Conservation (phyloP, 2,888 invertebrate genomes). For the Anaspis maculata region DNA sequence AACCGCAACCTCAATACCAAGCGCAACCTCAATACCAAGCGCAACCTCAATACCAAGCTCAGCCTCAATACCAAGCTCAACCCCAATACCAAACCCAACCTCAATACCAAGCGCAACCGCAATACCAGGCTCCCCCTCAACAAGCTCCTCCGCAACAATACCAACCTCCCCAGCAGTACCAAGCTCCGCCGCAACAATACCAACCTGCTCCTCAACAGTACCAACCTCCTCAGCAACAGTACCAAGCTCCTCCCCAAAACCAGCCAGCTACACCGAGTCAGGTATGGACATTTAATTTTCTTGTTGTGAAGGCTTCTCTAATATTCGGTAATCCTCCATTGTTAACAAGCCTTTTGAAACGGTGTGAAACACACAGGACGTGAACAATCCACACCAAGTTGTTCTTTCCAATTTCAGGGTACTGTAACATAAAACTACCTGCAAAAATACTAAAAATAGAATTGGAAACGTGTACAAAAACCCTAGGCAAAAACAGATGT, state of each 20-base stretch:
- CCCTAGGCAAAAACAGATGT: too few relatives aligned
- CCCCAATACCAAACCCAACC: conserved; percentile 6
- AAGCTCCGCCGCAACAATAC: conserved; percentile 12
- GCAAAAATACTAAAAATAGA: too few relatives aligned
- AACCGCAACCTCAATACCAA: conserved; percentile 10
- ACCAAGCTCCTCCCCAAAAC: conserved; percentile 12
- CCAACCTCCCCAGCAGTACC: conserved; percentile 18
- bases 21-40: conserved; percentile 15
- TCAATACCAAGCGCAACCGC: conserved; percentile 16
- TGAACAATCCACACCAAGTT: too few relatives aligned
- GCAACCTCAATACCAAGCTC: conserved; percentile 12
- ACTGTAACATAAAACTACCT: too few relatives aligned
- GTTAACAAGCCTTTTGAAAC: too few relatives aligned
- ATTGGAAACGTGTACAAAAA: too few relatives aligned
- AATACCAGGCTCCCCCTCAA: conserved; percentile 19
- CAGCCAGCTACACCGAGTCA: conserved; percentile 6
- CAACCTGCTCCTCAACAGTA: conserved; percentile 15
- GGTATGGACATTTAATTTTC: too few relatives aligned
- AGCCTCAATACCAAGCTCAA: conserved; percentile 12
- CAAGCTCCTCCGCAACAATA: conserved; percentile 12
- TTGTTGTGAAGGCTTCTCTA: too few relatives aligned
- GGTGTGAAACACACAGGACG: too few relatives aligned
- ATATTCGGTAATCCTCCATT: too few relatives aligned
- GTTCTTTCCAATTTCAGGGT: too few relatives aligned
- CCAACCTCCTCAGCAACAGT: conserved; percentile 6